Evolutionary conservation across 2,888 invertebrate species (phyloP).

Genomic region (Dendrolimus pini): DNA sequence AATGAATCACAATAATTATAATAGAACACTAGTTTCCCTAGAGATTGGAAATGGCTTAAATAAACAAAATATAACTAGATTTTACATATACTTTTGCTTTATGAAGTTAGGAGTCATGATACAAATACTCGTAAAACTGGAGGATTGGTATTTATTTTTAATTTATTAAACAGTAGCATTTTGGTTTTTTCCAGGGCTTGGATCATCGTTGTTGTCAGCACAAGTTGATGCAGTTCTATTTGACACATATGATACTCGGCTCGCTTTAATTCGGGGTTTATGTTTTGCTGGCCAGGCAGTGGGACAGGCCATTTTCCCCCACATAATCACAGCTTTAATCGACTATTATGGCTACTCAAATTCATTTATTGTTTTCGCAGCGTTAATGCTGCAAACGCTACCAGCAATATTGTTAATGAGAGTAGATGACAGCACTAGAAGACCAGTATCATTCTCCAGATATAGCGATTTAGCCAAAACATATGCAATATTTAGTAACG

Average conservation of each 20-base stretch:
- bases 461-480: slow-evolving; percentile 56
- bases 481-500: slow-evolving; percentile 55
- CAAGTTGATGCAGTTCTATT: slow-evolving; percentile 67
- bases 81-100: too few species aligned
- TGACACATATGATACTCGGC: slow-evolving; percentile 61
- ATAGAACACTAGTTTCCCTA: too few species aligned
- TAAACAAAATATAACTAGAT: too few species aligned
- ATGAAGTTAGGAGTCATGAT: too few species aligned
- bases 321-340: slow-evolving; percentile 54
- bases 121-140: too few species aligned
- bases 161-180: too few species aligned
- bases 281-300: slow-evolving; percentile 64
- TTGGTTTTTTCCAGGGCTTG: slow-evolving; percentile 48
- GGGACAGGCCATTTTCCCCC: slow-evolving; percentile 62
- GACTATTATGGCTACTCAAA: slow-evolving; percentile 51
- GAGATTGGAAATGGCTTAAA: too few species aligned
- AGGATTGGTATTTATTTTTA: too few species aligned
- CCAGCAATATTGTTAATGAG: slow-evolving; percentile 56
- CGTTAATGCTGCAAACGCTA: slow-evolving; percentile 57
- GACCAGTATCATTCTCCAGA: slow-evolving; percentile 48
- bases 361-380: slow-evolving; percentile 52
- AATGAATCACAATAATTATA: not conserved
- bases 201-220: slow-evolving; percentile 61
- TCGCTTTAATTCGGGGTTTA: slow-evolving; percentile 50
- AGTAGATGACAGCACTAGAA: slow-evolving; percentile 38